Evolutionary conservation across 2,888 invertebrate genomes (phyloP), one percentile per base, ranked within the genome.

Genomic region (Diadegma fenestrale): DNA sequence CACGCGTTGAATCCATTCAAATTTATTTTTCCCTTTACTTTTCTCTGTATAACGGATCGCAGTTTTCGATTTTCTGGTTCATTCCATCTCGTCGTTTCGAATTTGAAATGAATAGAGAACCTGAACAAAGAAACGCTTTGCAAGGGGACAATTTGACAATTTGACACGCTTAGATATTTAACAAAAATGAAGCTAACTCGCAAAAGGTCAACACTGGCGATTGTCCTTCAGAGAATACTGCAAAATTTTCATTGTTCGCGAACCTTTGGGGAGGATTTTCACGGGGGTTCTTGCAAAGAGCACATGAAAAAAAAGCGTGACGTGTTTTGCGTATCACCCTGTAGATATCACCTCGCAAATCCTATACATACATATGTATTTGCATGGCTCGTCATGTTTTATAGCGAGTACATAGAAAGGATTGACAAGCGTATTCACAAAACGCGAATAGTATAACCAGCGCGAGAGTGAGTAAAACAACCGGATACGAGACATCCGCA

Each of bases 401-500:
- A 64, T 33, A 51, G 37, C 33, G n/a, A n/a, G n/a, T 48, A 30
- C 17, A 43, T 51, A 22, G 22, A 82, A 71, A 69, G 48, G 73
- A 78, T 81, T 78, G 81, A 81, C 79, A 81, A 80, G 69, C 79
- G 79, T 58, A 37, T 86, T 83, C 86, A 85, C 87, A 85, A 88
- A 88, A 85, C 84, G 88, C 86, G 87, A 89, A 88, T 89, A 69
- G 30, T 48, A 63, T 45, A 88, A 92, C 91, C 91, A 92, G 66
- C 82, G 80, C n/a, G n/a, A n/a, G n/a, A 66, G 79, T 54, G 66
- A 91, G 88, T 91, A 91, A 92, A 93, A 93, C 91, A 91, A 91
- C 93, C 93, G 93, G 93, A 93, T 91, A 92, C 92, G 91, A 90
- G 90, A 90, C 92, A 93, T 93, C 93, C 93, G 93, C 91, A 90